phyloP scores from a whole-genome alignment of 2,797 vertebrate genomes.

The Acomys russatus region DNA sequence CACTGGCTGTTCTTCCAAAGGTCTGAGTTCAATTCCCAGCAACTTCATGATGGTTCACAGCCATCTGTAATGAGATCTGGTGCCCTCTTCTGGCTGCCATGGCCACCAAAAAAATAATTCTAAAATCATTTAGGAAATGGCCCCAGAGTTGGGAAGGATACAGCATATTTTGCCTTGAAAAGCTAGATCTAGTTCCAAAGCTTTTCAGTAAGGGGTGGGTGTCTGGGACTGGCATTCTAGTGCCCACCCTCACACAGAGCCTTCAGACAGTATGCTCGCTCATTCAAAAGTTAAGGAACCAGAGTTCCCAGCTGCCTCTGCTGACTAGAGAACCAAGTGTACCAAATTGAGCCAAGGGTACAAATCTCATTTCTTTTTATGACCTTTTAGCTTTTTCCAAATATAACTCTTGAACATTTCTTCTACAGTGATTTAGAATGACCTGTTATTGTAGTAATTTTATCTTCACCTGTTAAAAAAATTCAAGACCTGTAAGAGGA shows the following conservation, averaged over 20 bases:
- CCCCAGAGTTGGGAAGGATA: not conserved
- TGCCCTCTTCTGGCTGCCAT: no score
- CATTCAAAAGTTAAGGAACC: not conserved
- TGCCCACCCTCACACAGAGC: not conserved
- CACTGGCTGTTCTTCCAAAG: no score
- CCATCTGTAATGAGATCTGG: no score
- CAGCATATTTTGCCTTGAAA: not conserved
- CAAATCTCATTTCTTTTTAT: not conserved
- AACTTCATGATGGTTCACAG: no score
- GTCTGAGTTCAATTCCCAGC: no score
- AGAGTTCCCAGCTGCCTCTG: not conserved
- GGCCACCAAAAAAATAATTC: no score
- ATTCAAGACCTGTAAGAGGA: not conserved
- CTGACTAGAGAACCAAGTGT: not conserved
- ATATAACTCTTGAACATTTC: not conserved
- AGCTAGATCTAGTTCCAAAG: not conserved
- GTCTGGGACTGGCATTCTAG: not conserved
- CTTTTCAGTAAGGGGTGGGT: not conserved
- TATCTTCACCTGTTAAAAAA: not conserved
- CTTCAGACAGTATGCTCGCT: not conserved
- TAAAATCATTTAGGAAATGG: not conserved
- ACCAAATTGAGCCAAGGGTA: not conserved
- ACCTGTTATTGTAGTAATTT: not conserved
- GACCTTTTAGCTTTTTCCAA: not conserved
- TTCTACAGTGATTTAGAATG: not conserved